These are phyloP conservation scores for Ornithoptera alexandrae DNA, from an alignment of 2,888 invertebrate genomes.

Conservation along the genomic window DNA sequence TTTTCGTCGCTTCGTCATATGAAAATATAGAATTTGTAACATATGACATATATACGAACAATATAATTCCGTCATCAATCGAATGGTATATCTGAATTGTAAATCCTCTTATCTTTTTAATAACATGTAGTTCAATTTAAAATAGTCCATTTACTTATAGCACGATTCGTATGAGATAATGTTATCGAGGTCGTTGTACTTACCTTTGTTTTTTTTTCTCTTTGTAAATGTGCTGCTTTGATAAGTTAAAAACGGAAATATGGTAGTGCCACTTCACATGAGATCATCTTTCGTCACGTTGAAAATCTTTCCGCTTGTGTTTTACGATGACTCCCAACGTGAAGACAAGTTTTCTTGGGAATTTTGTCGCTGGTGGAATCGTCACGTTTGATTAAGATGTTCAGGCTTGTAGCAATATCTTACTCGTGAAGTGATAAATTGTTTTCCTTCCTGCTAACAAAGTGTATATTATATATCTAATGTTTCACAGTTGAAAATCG, in stretches of 20 bases:
- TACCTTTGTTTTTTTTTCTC: neutral
- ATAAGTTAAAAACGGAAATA: neutral
- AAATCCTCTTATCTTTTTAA: constrained; percentile 1
- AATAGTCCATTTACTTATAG: neutral
- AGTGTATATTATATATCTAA: too few species aligned
- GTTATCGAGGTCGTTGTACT: constrained; percentile 3
- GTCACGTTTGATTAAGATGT: too few species aligned
- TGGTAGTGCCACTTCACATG: too few species aligned
- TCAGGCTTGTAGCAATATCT: too few species aligned
- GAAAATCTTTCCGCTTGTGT: too few species aligned
- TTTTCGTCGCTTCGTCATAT: too few species aligned
- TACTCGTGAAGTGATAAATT: too few species aligned
- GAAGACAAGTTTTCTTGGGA: too few species aligned
- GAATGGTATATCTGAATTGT: neutral
- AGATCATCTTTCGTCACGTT: too few species aligned
- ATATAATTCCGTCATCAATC: neutral
- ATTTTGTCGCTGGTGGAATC: too few species aligned
- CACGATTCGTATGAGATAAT: neutral
- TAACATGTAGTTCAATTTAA: neutral
- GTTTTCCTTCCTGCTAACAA: too few species aligned
- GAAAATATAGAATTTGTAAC: neutral
- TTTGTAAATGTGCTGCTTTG: neutral
- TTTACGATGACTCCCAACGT: too few species aligned
- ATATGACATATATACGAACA: neutral
- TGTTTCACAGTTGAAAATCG: neutral